These are phyloP conservation scores for Galaxea fascicularis DNA, from an alignment of 92 coral and sea anemone genomes.

Conservation along the genomic window DNA sequence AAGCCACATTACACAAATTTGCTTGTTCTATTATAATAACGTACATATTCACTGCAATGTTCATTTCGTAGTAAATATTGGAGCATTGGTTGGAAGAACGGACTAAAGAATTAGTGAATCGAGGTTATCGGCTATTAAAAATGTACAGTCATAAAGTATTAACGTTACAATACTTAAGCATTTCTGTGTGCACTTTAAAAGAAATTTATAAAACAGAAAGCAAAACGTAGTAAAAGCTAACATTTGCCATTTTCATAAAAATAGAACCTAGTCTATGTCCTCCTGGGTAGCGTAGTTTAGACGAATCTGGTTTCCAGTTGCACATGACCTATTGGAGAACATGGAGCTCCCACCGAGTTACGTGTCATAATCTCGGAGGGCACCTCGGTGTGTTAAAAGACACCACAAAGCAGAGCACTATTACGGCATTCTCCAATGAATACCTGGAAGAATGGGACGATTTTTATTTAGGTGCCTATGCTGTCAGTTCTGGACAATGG, in stretches of 20 bases:
- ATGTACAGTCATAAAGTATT: no score
- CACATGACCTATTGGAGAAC: not conserved
- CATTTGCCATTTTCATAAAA: not conserved
- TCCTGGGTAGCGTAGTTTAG: slow-evolving; percentile 13
- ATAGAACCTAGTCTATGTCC: slow-evolving; percentile 6
- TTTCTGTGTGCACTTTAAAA: no score
- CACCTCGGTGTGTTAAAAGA: not conserved
- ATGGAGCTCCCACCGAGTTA: not conserved
- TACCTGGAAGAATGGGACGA: not conserved
- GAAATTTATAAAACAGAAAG: no score
- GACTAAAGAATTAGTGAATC: no score
- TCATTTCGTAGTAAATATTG: no score
- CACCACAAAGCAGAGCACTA: not conserved
- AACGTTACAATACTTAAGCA: no score
- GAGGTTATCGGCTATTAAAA: no score
- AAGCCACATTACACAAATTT: no score
- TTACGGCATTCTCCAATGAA: not conserved
- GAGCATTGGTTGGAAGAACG: no score
- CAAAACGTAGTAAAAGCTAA: no score
- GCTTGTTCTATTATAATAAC: no score
- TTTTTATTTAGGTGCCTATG: not conserved
- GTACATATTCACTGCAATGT: no score
- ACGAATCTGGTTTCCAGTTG: slow-evolving; percentile 3
- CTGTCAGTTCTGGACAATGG: slow-evolving; percentile 12
- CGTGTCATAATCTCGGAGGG: slow-evolving; percentile 8